phyloP scores from a whole-genome alignment of 2,113 vertebrate species.

The Neogobius melanostomus region DNA sequence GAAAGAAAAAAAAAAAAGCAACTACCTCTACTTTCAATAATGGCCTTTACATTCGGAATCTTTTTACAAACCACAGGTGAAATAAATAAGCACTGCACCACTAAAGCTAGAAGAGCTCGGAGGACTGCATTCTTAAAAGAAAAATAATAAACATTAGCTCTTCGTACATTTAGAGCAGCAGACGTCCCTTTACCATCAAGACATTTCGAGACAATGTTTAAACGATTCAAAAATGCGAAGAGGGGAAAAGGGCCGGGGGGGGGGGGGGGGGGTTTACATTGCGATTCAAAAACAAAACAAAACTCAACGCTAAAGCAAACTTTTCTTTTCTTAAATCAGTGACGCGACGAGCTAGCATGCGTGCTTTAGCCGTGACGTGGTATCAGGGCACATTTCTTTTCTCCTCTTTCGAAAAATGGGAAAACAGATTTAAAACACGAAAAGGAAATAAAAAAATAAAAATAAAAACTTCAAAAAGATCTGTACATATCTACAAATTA shows the following conservation, averaged over 20 bases:
- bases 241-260: too few relatives aligned
- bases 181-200: conserved; percentile 69
- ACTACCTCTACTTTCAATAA: conserved; percentile 82
- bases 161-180: conserved; percentile 60
- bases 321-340: conserved; percentile 77
- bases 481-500: conserved; percentile 98
- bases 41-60: conserved; percentile 86
- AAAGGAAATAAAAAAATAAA: conserved; percentile 58
- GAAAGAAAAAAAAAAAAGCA: conserved; percentile 46
- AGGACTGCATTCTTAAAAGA: conserved; percentile 58
- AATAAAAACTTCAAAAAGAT: conserved; percentile 61
- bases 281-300: conserved; percentile 42
- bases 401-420: conserved; percentile 79
- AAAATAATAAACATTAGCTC: conserved; percentile 55
- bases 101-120: conserved; percentile 75
- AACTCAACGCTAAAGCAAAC: conserved; percentile 77
- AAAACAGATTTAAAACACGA: conserved; percentile 65
- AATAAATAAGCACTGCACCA: conserved; percentile 84
- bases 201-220: conserved; percentile 65
- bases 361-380: conserved; percentile 83
- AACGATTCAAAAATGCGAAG: conserved; percentile 42
- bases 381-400: conserved; percentile 71
- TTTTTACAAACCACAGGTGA: conserved; percentile 90
- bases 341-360: conserved; percentile 85
- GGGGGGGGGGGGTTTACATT: conserved; percentile 82